Conservation (phyloP, 1,140 invertebrate genomes). For the Popillia japonica region DNA sequence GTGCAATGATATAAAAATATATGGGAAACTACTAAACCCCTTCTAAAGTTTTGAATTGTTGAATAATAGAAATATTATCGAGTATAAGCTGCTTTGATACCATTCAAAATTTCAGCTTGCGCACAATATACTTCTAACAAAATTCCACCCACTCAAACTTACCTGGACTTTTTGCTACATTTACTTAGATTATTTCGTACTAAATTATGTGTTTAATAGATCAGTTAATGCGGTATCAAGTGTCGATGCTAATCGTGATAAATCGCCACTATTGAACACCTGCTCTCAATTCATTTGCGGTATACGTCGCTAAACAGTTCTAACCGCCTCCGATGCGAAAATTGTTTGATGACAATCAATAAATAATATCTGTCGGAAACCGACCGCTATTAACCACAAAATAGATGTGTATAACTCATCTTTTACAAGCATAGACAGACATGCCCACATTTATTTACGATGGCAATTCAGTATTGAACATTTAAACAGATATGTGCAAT, state of each 20-base stretch:
- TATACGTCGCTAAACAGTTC: not conserved
- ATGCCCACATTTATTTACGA: not conserved
- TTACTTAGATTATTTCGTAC: not conserved
- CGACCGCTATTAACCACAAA: not conserved
- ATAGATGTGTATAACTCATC: slow-evolving; percentile 6
- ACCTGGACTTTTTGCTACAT: too few species aligned
- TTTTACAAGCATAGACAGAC: not conserved
- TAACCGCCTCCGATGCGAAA: not conserved
- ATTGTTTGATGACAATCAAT: slow-evolving; percentile 23
- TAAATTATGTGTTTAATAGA: not conserved
- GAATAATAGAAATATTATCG: too few species aligned
- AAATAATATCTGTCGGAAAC: not conserved
- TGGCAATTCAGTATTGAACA: not conserved
- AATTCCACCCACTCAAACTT: too few species aligned
- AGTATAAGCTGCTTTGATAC: too few species aligned
- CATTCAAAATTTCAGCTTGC: too few species aligned
- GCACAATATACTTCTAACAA: too few species aligned
- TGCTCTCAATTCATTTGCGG: slow-evolving; percentile 7
- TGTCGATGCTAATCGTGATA: slow-evolving; percentile 3
- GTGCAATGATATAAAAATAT: too few species aligned
- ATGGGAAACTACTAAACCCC: too few species aligned
- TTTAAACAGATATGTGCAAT: not conserved
- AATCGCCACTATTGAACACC: not conserved
- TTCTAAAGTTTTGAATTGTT: too few species aligned
- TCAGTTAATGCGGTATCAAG: not conserved